Evolutionary conservation across 2,113 vertebrate species (phyloP).

Genomic region (Alligator mississippiensis): DNA sequence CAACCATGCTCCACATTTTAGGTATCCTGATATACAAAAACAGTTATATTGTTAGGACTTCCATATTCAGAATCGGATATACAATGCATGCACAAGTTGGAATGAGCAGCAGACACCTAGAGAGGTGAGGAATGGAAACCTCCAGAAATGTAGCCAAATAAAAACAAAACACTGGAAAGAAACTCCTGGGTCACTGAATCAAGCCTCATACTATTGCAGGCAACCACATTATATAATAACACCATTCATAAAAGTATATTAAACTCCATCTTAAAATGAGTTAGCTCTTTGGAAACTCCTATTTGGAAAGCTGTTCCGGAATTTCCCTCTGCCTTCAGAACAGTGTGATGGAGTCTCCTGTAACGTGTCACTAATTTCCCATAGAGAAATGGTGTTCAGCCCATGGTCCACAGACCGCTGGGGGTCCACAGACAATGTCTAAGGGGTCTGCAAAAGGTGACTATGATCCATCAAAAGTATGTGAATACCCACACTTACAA

Average conservation of each 20-base stretch:
- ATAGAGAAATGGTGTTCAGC: neutral
- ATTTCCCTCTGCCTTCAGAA: neutral
- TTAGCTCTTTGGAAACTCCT: neutral
- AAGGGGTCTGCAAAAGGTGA: too few relatives aligned
- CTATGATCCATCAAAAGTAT: too few relatives aligned
- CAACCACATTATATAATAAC: neutral
- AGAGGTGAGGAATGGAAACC: neutral
- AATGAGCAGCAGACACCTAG: neutral
- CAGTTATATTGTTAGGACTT: neutral
- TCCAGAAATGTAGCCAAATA: neutral
- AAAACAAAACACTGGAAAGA: too few relatives aligned
- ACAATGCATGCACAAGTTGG: too few relatives aligned
- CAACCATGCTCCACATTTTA: neutral
- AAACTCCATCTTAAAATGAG: neutral
- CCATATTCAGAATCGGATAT: neutral
- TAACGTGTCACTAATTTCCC: neutral
- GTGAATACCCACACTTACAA: too few relatives aligned
- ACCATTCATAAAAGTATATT: too few relatives aligned
- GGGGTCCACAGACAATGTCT: too few relatives aligned
- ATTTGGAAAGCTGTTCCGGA: neutral
- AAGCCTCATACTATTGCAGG: neutral
- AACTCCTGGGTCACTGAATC: too few relatives aligned
- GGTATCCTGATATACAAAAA: neutral
- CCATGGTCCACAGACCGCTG: too few relatives aligned
- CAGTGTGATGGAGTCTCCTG: neutral